Conservation (phyloP, 2,113 vertebrate genomes). For the Orthonyx spaldingii region DNA sequence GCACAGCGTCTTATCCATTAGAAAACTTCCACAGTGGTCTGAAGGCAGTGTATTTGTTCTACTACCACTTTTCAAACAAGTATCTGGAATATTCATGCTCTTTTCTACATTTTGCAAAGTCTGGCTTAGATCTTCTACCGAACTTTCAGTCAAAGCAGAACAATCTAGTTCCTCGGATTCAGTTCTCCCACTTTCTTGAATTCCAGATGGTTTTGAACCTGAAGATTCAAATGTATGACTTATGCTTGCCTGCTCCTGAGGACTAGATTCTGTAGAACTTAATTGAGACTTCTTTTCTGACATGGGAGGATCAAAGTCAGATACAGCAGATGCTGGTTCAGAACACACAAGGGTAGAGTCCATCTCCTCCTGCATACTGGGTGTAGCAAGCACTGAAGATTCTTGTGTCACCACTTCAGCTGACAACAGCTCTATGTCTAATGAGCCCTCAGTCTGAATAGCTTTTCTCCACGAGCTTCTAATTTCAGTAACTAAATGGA, state of each 20-base stretch:
- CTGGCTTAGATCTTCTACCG: not conserved
- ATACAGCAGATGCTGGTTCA: not conserved
- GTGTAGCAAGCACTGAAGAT: not conserved
- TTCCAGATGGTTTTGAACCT: not conserved
- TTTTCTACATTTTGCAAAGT: not conserved
- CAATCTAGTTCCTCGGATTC: not conserved
- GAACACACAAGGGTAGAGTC: not conserved
- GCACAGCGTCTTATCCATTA: not conserved
- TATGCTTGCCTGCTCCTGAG: not conserved
- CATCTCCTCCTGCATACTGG: not conserved
- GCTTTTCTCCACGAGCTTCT: conserved; percentile 72
- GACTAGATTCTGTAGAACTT: not conserved
- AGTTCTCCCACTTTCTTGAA: not conserved
- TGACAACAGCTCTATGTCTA: not conserved
- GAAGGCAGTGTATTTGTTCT: not conserved
- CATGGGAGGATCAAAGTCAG: not conserved
- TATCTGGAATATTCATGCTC: not conserved
- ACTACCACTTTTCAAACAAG: not conserved
- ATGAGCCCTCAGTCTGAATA: conserved; percentile 25
- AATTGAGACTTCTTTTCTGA: not conserved
- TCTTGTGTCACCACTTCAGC: not conserved
- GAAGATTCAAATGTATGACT: not conserved
- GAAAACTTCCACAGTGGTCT: not conserved
- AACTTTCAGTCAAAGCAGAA: not conserved
- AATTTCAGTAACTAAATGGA: conserved; percentile 68